Evolutionary conservation across 2,888 invertebrate species (phyloP), one percentile per base, ranked within the genome.

Genomic region (Stegana nigrithorax): DNA sequence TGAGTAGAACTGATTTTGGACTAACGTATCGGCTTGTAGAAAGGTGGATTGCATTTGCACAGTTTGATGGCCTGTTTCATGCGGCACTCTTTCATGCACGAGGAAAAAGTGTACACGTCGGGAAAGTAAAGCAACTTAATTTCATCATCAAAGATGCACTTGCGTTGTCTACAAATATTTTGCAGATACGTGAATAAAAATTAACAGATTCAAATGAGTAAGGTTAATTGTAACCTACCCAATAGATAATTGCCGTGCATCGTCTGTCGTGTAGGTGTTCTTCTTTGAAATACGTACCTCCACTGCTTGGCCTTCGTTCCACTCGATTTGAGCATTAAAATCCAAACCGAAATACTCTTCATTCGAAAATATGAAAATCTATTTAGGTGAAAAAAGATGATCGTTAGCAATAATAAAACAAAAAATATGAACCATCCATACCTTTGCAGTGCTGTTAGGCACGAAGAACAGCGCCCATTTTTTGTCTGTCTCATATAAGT

Each of bases 261-360:
- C 92, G 62, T 89, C 89, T 0, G 92, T 93, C 0, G 93, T 93
- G 80, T 92, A 92, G 0, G 93, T 93, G 78, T 91, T 90, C 75
- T 92, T 92, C 23, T 92, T 90, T 0, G 91, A 91, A 79, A 93
- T 85, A 4, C 86, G 75, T 12, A 85, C 78, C 64, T 84, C 85
- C 2, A 81, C 82, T 0, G 77, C 64, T 65, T 85, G 81, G 29
- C 73, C 77, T 57, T 78, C 88, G 47, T 90, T 89, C 92, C 92
- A 93, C 1, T 89, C 86, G 68, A 91, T 90, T 74, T 92, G 92
- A 0, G 92, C 89, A 72, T 89, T 89, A 71, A 90, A 88, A 69
- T 92, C 92, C 25, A 90, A 81, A 0, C 90, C 90, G 1, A 92
- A 90, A 82, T 90, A 88, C 83, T 93, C 92, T 75, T 92, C 90